Evolutionary conservation across 2,888 invertebrate genomes (phyloP), one percentile per base, ranked within the genome.

Genomic region (Macrosoma leucophasiata): DNA sequence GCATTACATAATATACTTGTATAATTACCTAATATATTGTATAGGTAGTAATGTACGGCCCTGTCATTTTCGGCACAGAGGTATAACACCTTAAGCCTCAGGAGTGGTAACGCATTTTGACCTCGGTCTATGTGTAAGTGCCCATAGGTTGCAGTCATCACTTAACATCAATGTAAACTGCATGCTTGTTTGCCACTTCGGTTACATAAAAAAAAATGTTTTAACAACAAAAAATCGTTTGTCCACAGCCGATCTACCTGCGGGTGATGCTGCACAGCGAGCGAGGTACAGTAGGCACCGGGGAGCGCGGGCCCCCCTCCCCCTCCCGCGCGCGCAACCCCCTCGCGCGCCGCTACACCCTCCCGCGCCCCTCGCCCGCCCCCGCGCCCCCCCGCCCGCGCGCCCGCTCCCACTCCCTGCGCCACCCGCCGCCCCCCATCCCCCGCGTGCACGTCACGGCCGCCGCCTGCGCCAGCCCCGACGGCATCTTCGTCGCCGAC

Each of bases 211-310:
- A n/a, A n/a, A n/a, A n/a, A n/a, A n/a, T n/a, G n/a, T n/a, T 24
- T 23, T 29, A n/a, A 10, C 22, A 17, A 4, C 28, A 42, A 46
- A 42, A 44, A 15, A 28, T 33, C 31, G 37, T 47, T 52, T 48
- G 41, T 55, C 45, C 37, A 36, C 90, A 94, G 94, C 94, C 94
- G 58, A 91, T 93, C 75, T 93, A 89, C 86, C 86, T 93, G 54
- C 89, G 88, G 62, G 86, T 90, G 77, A 81, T 87, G 73, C 87
- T 94, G 53, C 87, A 87, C 62, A 81, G 86, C 61, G 89, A 91
- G 67, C 87, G 92, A 93, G 93, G 94, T 93, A 92, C 84, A 73
- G 76, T 90, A 70, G 76, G 81, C 62, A 90, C 90, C 77, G 86
- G 87, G 87, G 79, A 84, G 72, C 62, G 72, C 52, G 71, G 67